Percentiles rank a stretch among this genome's conserved stretches.
Conservation (phyloP, 2,888 invertebrate species). For the Drosophila colorata region DNA sequence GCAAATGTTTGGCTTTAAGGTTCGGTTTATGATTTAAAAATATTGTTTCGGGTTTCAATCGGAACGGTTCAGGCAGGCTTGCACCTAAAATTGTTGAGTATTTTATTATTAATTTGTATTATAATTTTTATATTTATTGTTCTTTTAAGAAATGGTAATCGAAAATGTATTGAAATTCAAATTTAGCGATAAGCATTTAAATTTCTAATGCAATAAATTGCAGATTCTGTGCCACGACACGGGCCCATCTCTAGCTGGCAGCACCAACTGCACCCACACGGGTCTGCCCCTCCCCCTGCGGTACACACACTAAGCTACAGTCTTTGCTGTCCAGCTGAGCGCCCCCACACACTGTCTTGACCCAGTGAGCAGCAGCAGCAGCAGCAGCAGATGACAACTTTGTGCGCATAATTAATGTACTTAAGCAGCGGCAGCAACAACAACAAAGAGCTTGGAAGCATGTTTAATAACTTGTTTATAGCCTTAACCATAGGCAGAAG, state of each 20-base stretch:
- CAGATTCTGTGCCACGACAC: too few species aligned
- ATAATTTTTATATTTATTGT: too few species aligned
- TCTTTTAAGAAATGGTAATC: too few species aligned
- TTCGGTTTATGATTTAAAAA: too few species aligned
- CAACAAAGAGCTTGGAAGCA: constrained; percentile 13
- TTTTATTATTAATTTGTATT: too few species aligned
- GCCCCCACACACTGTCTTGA: constrained; percentile 47
- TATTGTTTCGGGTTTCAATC: too few species aligned
- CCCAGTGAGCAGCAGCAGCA: constrained; percentile 51
- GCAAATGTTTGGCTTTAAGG: too few species aligned
- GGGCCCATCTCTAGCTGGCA: not conserved
- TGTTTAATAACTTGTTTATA: constrained; percentile 63
- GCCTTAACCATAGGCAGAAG: constrained; percentile 32
- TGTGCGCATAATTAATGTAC: constrained; percentile 72
- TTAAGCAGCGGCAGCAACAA: constrained; percentile 36
- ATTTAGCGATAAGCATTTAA: too few species aligned
- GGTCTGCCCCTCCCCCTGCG: not conserved
- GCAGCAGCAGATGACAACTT: constrained; percentile 65
- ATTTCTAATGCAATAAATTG: too few species aligned
- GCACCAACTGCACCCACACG: not conserved
- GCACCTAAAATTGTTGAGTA: too few species aligned
- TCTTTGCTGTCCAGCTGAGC: constrained; percentile 12
- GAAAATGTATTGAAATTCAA: too few species aligned
- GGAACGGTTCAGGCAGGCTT: too few species aligned
- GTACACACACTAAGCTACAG: not conserved